Conservation (phyloP, 2,888 invertebrate species). For the Lamproptera curius region DNA sequence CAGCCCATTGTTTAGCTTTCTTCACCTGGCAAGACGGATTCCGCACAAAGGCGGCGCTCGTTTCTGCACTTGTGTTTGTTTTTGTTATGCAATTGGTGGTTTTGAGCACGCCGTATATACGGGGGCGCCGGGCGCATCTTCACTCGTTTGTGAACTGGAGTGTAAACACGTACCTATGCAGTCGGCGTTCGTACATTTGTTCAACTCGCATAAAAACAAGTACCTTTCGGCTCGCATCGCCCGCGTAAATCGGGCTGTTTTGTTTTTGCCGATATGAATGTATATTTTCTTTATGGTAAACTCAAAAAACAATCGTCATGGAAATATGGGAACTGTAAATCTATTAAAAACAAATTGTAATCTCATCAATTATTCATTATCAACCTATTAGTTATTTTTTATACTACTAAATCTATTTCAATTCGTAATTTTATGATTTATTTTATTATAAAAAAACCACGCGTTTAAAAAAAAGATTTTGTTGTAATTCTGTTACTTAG, state of each 20-base stretch:
- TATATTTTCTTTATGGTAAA: no score
- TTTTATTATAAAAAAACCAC: no score
- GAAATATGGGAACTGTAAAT: no score
- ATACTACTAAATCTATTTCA: no score
- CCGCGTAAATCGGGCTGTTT: constrained; percentile 14
- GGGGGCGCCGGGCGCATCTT: constrained; percentile 41
- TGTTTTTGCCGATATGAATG: constrained; percentile 11
- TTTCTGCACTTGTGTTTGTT: constrained; percentile 69
- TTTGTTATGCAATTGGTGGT: constrained; percentile 74
- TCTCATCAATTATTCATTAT: no score
- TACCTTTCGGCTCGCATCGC: constrained; percentile 18
- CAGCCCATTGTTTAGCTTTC: constrained; percentile 72
- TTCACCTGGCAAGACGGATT: constrained; percentile 70
- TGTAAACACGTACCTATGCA: constrained; percentile 26
- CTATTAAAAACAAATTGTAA: no score
- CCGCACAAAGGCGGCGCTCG: constrained; percentile 67
- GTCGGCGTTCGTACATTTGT: constrained; percentile 19
- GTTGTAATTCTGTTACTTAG: no score
- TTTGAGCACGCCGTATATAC: constrained; percentile 50
- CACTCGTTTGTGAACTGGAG: constrained; percentile 64
- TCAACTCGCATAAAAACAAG: constrained; percentile 22
- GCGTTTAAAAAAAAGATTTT: no score
- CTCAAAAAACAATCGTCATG: no score
- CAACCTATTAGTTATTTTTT: no score
- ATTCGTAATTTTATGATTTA: no score